Evolutionary conservation across 92 coral and sea anemone species (phyloP), one percentile per base, ranked within the genome.

Genomic region (Phenganax stokvisi): DNA sequence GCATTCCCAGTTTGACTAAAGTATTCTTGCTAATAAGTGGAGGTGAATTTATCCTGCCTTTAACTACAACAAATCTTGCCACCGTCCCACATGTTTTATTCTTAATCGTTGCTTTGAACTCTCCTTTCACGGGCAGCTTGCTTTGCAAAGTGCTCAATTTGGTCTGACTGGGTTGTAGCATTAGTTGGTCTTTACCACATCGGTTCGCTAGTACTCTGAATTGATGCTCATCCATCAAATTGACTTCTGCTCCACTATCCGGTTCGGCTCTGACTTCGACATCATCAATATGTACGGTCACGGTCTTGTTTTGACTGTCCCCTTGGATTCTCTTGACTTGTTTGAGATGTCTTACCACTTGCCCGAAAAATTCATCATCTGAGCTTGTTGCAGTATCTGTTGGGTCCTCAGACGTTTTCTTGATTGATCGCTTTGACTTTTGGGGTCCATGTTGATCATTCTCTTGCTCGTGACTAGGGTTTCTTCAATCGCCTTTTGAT

Each of bases 201-300:
- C 87, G 81, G 20, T 79, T 79, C 13, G 56, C 67, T 11, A 84
- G 65, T 44, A 87, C 85, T 80, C 80, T 87, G 74, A 87, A 83
- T 44, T 83, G 89, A 69, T 83, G 86, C 71, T 86, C 84, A 51
- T 82, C 85, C 77, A 84, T 80, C 8, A 80, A 54, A 75, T 80
- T 75, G 20, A 74, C 87, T 63, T 84, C 90, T 28, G 90, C 87
- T 8, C 90, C 87, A 54, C 87, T 87, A 65, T 80, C 87, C 25
- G 87, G 90, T 80, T 87, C 87, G 0, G 66, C 51, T 80, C 64
- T 66, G 0, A 80, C 87, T 12, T 79, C 85, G 44, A 80, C 72
- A 56, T 79, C 85, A 13, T 79, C 77, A 7, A 84, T 60, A 51
- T 72, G 64, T 64, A 83, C 31, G 37, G 79, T 80, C 7, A 86